Percentiles rank a stretch among this genome's conserved stretches.
These are phyloP conservation scores for Pygocentrus nattereri DNA, from an alignment of 2,797 vertebrate genomes.

Conservation along the genomic window DNA sequence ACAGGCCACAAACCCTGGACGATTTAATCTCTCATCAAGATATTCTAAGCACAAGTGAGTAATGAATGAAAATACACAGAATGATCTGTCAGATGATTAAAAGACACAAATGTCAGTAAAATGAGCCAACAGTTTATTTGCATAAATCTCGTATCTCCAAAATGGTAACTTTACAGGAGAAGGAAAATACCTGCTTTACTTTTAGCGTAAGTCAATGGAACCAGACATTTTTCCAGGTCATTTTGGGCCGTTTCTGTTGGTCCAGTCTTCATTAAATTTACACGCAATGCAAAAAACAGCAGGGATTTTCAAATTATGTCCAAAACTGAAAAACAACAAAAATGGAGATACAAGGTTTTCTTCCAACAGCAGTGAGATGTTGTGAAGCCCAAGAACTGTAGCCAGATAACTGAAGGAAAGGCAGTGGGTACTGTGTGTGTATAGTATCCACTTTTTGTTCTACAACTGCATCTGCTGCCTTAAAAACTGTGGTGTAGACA, in stretches of 20 bases:
- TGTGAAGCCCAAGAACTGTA: background rate
- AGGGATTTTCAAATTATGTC: too few relatives aligned
- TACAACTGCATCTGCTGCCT: background rate
- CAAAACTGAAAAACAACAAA: too few relatives aligned
- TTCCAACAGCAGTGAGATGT: too few relatives aligned
- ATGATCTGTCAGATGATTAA: background rate
- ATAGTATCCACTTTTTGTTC: background rate
- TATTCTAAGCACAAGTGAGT: constrained; percentile 93
- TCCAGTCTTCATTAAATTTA: too few relatives aligned
- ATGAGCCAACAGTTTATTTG: background rate
- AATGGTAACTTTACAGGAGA: too few relatives aligned
- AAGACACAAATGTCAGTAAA: background rate
- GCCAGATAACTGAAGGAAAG: background rate
- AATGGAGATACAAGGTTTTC: too few relatives aligned
- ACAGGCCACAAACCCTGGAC: constrained; percentile 90
- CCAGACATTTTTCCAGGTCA: too few relatives aligned
- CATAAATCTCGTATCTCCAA: too few relatives aligned
- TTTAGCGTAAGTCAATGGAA: too few relatives aligned
- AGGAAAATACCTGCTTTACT: too few relatives aligned
- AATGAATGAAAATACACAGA: background rate
- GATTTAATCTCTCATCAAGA: constrained; percentile 95
- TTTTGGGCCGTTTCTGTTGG: too few relatives aligned
- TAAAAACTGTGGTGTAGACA: background rate
- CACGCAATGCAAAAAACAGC: too few relatives aligned
- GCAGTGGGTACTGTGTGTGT: background rate